A percentile compares a stretch with the other conserved stretches of the same genome.
phyloP scores from a whole-genome alignment of 2,888 invertebrate species.

The Cerceris rybyensis region DNA sequence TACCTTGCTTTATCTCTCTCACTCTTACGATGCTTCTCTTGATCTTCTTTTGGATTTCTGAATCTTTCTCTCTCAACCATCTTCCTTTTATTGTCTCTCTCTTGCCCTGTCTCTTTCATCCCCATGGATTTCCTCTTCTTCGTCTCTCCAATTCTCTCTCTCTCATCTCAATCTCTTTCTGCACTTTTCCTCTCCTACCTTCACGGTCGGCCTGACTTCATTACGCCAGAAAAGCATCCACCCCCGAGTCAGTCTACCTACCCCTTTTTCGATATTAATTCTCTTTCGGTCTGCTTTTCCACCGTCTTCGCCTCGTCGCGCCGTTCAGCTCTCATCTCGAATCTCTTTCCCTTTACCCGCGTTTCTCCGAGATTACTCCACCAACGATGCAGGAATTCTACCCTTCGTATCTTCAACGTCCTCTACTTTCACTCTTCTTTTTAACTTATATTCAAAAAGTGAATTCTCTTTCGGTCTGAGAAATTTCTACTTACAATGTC shows the following conservation, averaged over 20 bases:
- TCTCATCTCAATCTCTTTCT: constrained; percentile 32
- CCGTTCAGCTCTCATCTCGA: neutral
- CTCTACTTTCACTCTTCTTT: constrained; percentile 2
- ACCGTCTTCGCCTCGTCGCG: neutral
- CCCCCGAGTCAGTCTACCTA: constrained; percentile 18
- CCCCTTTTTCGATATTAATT: constrained; percentile 47
- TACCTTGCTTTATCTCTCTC: too few species aligned
- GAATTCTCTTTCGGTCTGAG: neutral
- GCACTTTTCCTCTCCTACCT: constrained; percentile 37
- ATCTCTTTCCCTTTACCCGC: constrained; percentile 1
- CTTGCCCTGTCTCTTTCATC: too few species aligned
- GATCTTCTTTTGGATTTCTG: too few species aligned
- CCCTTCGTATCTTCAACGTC: neutral
- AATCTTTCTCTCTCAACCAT: too few species aligned
- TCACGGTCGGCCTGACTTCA: constrained; percentile 56
- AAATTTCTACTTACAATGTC: neutral
- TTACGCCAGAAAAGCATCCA: constrained; percentile 47
- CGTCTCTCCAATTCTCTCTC: constrained; percentile 5
- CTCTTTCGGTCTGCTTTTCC: constrained; percentile 34
- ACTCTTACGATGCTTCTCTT: too few species aligned
- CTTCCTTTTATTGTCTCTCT: too few species aligned
- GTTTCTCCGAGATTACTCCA: constrained; percentile 7
- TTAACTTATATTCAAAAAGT: neutral
- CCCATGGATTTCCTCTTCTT: too few species aligned
- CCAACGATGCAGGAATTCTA: neutral